These are phyloP conservation scores for Listronotus oregonensis DNA, from an alignment of 1,140 invertebrate species.

Conservation along the genomic window DNA sequence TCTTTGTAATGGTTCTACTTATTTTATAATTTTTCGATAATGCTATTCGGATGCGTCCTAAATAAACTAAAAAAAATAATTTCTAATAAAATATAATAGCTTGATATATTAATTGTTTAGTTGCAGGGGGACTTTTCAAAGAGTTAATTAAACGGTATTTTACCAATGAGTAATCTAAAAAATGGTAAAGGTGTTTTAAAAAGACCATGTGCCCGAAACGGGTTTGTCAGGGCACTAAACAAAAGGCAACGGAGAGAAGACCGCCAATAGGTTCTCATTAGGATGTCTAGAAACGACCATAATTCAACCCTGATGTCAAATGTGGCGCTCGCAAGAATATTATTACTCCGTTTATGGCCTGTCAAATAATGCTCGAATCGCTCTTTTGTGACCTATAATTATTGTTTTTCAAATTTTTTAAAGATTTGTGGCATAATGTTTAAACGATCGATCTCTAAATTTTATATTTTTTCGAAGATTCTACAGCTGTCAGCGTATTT, in stretches of 20 bases:
- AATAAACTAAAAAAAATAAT: no score
- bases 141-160: conserved; percentile 20
- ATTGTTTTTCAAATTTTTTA: conserved; percentile 39
- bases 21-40: no score
- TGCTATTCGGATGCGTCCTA: no score
- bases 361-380: conserved; percentile 42
- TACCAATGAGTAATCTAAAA: conserved; percentile 23
- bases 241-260: conserved; percentile 37
- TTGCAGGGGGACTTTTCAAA: neutral
- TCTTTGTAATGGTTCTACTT: no score
- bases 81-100: no score
- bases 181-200: conserved; percentile 33
- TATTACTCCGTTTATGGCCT: conserved; percentile 50
- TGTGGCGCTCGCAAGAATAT: conserved; percentile 43
- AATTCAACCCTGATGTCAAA: conserved; percentile 51
- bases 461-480: neutral
- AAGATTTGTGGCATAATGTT: conserved; percentile 36
- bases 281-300: conserved; percentile 48
- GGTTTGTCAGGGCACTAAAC: conserved; percentile 27
- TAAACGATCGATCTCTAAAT: conserved; percentile 16
- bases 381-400: conserved; percentile 48
- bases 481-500: no score
- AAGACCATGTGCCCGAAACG: conserved; percentile 22
- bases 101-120: no score
- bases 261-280: conserved; percentile 51